Evolutionary conservation across 2,797 vertebrate genomes (phyloP), one percentile per base, ranked within the genome.

Genomic region (Sparidentex hasta): DNA sequence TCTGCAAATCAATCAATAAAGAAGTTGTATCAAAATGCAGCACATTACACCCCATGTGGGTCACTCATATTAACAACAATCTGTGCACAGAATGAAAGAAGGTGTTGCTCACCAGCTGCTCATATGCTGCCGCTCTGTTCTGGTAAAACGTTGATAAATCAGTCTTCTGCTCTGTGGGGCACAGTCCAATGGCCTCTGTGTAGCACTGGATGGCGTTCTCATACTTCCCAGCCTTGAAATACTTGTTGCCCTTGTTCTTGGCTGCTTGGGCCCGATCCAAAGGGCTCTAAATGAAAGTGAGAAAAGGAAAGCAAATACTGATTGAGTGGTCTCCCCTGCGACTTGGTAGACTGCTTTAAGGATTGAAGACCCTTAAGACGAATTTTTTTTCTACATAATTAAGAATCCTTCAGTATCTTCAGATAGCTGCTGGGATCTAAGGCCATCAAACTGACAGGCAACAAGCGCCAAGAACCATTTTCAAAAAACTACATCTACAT

Each of bases 211-310:
- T 99, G 83, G 98, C 98, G 52, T 97, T 97, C 38, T 99, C 98
- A 25, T 96, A 99, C 92, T 97, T 99, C 83, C 96, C 96, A 72
- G 98, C 98, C 94, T 99, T 99, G 85, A 99, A 99, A 75, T 97
- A 99, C 77, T 99, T 99, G 95, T 99, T 99, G 74, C 98, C 98
- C 94, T 96, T 98, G 94, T 99, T 99, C 95, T 99, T 99, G 70
- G 98, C 97, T 79, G 95, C 96, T 85, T 99, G 98, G 52, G 98
- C 98, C 90, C 95, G 96, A 90, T 98, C 98, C 90, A 99, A 94
- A 59, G 97, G 97, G 77, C 95, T 98, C 98, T 99, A 88, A 51
- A 78, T 2, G 21, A 65, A 20, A 71, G 27, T 65, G 13, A 23
- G 3, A 66, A 20, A 76, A 18, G 7, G 23, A 3, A 56, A 41